A percentile compares a stretch with the other conserved stretches of the same genome.
These are phyloP conservation scores for Cairina moschata DNA, from an alignment of 2,113 vertebrate species.

Conservation along the genomic window DNA sequence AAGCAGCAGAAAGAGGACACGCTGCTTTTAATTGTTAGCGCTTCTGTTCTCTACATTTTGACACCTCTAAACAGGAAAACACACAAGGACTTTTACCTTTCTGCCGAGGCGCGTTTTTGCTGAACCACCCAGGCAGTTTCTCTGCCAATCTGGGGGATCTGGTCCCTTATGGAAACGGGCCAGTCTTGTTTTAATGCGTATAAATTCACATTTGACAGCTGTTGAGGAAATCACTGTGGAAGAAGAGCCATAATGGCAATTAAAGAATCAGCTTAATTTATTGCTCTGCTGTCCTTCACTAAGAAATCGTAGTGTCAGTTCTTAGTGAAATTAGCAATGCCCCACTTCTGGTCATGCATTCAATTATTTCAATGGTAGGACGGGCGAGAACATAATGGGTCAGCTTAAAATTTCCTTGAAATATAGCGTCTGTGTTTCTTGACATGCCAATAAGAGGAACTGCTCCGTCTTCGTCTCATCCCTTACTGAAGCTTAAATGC, in stretches of 20 bases:
- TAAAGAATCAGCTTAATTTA: neutral
- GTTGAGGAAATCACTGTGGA: neutral
- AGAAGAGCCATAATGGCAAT: neutral
- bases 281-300: neutral
- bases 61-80: neutral
- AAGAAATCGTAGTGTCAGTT: neutral
- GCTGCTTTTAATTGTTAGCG: neutral
- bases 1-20: neutral
- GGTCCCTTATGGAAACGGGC: neutral
- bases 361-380: neutral
- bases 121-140: neutral
- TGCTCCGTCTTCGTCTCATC: neutral
- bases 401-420: neutral
- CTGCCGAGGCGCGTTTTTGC: neutral
- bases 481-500: neutral
- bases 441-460: neutral
- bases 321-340: slow-evolving; percentile 7
- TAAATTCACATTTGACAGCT: neutral
- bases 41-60: neutral
- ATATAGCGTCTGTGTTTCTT: neutral
- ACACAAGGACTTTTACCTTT: neutral
- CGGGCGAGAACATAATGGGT: neutral
- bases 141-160: neutral
- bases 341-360: neutral
- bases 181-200: neutral